Base-by-base conservation (phyloP, 2,888 invertebrate species). In the Watsonalla binaria region DNA sequence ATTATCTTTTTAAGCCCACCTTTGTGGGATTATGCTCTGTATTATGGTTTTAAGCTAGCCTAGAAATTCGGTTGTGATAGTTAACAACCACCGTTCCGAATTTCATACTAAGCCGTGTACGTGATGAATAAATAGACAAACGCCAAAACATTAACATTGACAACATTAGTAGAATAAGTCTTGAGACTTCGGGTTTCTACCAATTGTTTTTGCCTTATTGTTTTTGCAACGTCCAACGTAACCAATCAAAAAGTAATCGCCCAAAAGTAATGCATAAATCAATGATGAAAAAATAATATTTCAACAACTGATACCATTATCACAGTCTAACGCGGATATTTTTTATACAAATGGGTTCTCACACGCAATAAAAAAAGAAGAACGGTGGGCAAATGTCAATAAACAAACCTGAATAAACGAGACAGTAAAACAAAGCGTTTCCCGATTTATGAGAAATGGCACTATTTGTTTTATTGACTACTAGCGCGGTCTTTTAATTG, bases 331-430 rank as follows among this genome's bases (percentile, higher is more conserved):
- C 57, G 56, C 47, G 57, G 57, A 60, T 59, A 72, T 63, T 67
- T 66, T 71, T 72, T 63, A 65, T 65, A 60, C 60, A 59, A 75
- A 78, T 66, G 73, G 66, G 63, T 49, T 60, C 62, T 7, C 57
- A 59, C 54, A 55, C 60, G 65, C 68, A 68, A 70, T 78, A 24
- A 78, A 78, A 78, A 72, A 70, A 70, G 76, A 75, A 60, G 64
- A 68, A 77, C 70, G 58, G 62, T 65, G 57, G 55, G 62, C 55
- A 53, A 61, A 57, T 58, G 57, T 61, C 63, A 60, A 66, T 67
- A 70, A 74, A 70, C 57, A 66, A 62, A 53, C 45, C 52, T 54
- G 51, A 62, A 58, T 54, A 54, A 47, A 45, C 47, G 45, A 56
- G 59, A 59, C 57, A 58, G 60, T 61, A 66, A 64, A 65, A 59